Conservation (phyloP, 2,888 invertebrate genomes). For the Dorcus parallelipipedus region DNA sequence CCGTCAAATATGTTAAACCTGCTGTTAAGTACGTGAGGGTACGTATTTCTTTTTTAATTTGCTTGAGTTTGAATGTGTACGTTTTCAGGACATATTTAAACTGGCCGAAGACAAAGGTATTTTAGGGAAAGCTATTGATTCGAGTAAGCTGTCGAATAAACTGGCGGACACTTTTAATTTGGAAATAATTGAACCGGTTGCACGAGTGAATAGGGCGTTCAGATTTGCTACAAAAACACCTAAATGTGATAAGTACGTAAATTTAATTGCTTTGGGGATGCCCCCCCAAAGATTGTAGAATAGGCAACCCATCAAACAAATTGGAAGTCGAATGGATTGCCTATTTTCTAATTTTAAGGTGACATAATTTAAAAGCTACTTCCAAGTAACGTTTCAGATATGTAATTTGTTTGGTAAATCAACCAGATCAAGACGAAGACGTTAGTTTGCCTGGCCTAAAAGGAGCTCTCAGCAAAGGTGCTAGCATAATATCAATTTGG, state of each 20-base stretch:
- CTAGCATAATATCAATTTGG: conserved; percentile 74
- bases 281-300: neutral
- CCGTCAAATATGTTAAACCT: conserved; percentile 71
- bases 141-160: conserved; percentile 69
- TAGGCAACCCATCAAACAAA: too few species aligned
- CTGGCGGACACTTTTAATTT: conserved; percentile 77
- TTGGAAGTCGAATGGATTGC: too few species aligned
- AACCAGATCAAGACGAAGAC: conserved; percentile 56
- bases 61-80: neutral
- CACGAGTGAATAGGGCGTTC: conserved; percentile 79
- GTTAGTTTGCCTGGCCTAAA: conserved; percentile 65
- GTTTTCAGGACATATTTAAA: conserved; percentile 63
- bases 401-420: conserved; percentile 74
- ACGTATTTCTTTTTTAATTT: conserved; percentile 20
- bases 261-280: neutral
- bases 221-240: conserved; percentile 67
- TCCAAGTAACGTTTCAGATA: conserved; percentile 47
- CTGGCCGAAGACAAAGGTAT: conserved; percentile 68
- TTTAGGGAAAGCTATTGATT: conserved; percentile 57
- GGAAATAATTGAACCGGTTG: conserved; percentile 77
- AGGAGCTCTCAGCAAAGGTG: conserved; percentile 66
- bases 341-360: too few species aligned
- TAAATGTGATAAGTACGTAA: conserved; percentile 61
- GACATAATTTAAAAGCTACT: too few species aligned
- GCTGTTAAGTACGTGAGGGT: conserved; percentile 69